Percentiles rank a stretch among this genome's conserved stretches.
Conservation (phyloP, 2,888 invertebrate species). For the Pachliopta kotzebuea region DNA sequence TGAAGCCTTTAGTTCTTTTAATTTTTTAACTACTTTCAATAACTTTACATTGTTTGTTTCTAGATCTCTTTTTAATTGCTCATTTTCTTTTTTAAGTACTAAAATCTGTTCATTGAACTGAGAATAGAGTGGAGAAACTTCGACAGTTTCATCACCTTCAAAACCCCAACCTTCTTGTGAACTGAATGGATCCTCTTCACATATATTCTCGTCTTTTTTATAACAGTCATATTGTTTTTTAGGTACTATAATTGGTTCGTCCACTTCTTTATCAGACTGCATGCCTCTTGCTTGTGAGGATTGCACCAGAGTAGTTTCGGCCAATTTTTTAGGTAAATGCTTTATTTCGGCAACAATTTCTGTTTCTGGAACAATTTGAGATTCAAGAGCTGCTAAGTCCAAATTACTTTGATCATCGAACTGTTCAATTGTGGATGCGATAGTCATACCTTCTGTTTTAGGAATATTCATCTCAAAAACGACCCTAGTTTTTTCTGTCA, state of each 20-base stretch:
- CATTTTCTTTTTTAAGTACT: conserved; percentile 80
- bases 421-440: conserved; percentile 71
- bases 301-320: conserved; percentile 45
- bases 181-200: conserved; percentile 62
- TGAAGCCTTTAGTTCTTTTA: conserved; percentile 89
- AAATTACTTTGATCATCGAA: conserved; percentile 46
- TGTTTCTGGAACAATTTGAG: conserved; percentile 62
- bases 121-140: conserved; percentile 65
- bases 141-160: conserved; percentile 57
- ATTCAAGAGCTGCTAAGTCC: conserved; percentile 59
- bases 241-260: conserved; percentile 68
- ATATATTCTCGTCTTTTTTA: conserved; percentile 46
- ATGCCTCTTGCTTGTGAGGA: conserved; percentile 32
- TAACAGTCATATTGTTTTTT: conserved; percentile 80
- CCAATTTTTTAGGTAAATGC: conserved; percentile 41
- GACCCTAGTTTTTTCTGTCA: conserved; percentile 60
- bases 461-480: conserved; percentile 74
- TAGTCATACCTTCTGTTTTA: conserved; percentile 74
- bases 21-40: conserved; percentile 89
- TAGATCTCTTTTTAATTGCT: conserved; percentile 81
- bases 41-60: conserved; percentile 85
- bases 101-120: conserved; percentile 81
- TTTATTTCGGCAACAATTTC: conserved; percentile 35
- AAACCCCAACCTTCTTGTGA: conserved; percentile 73
- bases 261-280: conserved; percentile 35